These are phyloP conservation scores for Chrysomela aeneicollis DNA, from an alignment of 2,888 invertebrate genomes.

Conservation along the genomic window DNA sequence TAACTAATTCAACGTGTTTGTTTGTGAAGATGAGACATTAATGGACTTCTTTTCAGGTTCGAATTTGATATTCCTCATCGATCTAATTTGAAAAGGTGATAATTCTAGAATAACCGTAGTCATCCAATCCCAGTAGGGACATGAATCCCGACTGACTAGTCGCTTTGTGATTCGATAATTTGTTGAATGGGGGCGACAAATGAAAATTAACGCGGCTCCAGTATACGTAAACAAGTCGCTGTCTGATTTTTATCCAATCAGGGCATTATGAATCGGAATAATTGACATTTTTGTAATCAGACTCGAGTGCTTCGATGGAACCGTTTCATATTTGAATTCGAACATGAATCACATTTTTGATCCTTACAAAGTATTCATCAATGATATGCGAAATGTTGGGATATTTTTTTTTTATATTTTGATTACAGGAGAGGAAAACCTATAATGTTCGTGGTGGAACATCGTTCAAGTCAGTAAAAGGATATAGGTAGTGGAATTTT, in stretches of 20 bases:
- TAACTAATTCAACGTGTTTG: too few relatives aligned
- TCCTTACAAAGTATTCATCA: too few relatives aligned
- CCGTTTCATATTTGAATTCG: slow-evolving; percentile 11
- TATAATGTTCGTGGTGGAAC: too few relatives aligned
- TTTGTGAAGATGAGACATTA: too few relatives aligned
- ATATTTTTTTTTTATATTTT: too few relatives aligned
- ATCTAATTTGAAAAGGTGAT: neutral
- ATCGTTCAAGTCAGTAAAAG: too few relatives aligned
- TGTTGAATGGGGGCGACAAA: slow-evolving; percentile 26
- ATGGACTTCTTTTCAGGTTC: too few relatives aligned
- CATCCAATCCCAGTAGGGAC: neutral
- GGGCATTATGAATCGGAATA: slow-evolving; percentile 21
- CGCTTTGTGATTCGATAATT: slow-evolving; percentile 21
- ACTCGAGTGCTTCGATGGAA: neutral
- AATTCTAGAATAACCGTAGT: neutral
- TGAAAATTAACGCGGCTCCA: slow-evolving; percentile 29
- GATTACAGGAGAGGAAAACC: too few relatives aligned
- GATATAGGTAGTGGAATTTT: too few relatives aligned
- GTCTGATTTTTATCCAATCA: slow-evolving; percentile 26
- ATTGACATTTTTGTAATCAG: slow-evolving; percentile 29
- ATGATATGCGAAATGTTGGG: too few relatives aligned
- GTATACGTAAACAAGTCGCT: slow-evolving; percentile 25
- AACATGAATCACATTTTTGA: too few relatives aligned
- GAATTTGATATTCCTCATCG: too few relatives aligned
- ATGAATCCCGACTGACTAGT: slow-evolving; percentile 15